Base-by-base conservation (phyloP, 1,140 invertebrate genomes). In the Amyelois transitella region DNA sequence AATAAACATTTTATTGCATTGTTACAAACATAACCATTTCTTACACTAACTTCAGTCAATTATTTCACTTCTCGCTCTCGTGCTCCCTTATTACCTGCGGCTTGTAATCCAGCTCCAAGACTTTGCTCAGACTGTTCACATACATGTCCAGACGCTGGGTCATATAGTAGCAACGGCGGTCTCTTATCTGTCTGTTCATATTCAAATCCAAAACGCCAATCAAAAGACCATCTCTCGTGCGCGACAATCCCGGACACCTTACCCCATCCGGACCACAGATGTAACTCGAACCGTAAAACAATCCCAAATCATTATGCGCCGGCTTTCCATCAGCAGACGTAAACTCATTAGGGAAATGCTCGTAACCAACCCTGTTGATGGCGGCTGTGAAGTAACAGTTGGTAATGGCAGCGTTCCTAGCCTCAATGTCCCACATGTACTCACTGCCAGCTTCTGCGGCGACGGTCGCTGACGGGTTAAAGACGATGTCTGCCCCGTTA, bases 401-500 rank as follows among this genome's bases (percentile, higher is more conserved):
- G 0, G 98, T 97, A 56, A 99, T 96, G 0, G 98, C 98, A 5
- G 98, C 98, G 89, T 96, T 97, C 65, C 98, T 90, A 0, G 98
- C 98, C 89, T 99, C 98, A 57, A 99, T 95, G 12, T 94, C 91
- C 98, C 98, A 99, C 66, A 99, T 88, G 0, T 97, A 97, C 89
- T 99, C 98, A 81, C 97, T 99, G 28, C 92, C 91, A 12, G 81
- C 81, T 19, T 86, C 81, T 38, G 88, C 89, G 6, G 79, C 83
- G 59, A 97, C 94, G 2, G 98, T 99, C 6, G 98, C 98, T 5
- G 97, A 98, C 1, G 98, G 98, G 89, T 99, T 99, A 81, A 99
- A 99, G 0, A 99, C 98, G 48, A 99, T 98, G 90, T 99, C 98
- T 4, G 98, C 98, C n/a, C 97, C 97, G 88, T 99, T 99, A 12